Evolutionary conservation across 2,113 vertebrate species (phyloP), one percentile per base, ranked within the genome.

Genomic region (Bufo gargarizans): DNA sequence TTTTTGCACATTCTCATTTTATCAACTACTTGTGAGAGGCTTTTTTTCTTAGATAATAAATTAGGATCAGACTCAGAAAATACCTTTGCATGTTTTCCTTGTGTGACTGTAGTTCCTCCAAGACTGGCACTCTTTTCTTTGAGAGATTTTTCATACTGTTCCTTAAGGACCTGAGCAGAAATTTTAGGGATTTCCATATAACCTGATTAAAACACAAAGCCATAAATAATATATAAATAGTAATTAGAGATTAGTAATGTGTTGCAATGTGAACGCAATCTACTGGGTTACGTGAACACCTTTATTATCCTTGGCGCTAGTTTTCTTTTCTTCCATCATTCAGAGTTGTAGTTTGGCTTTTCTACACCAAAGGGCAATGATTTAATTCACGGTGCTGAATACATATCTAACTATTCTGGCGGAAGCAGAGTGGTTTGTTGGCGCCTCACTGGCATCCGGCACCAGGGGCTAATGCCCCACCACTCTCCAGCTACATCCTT

Each of bases 111-210:
- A 53, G 91, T 91, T 95, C 90, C 92, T 33, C 93, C 91, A 87
- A 92, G 86, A 63, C 89, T 89, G 89, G 80, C 65, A 17, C 86
- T 65, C 13, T 93, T 95, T 89, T 94, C 96, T 86, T 97, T 97
- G 90, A 95, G 94, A 90, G 96, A 94, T 93, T 93, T 98, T 92
- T 99, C 98, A 95, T 97, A 98, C 45, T 94, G 97, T 90, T 96
- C 90, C 88, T 96, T 97, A 92, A 99, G 95, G 92, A 97, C 94
- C 91, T 97, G 96, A 43, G 97, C 95, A 11, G 97, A 97, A 91
- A 96, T 94, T 90, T 96, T 97, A 84, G 97, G 95, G 84, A 95
- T 56, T n/a, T 97, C 97, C 91, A 98, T 94, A 0, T 96, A 96
- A 88, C 92, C 95, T 84, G 94, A 47, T 90, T 89, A 90, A 93